Evolutionary conservation across 2,888 invertebrate species (phyloP).

Genomic region (Trachelus stipa): DNA sequence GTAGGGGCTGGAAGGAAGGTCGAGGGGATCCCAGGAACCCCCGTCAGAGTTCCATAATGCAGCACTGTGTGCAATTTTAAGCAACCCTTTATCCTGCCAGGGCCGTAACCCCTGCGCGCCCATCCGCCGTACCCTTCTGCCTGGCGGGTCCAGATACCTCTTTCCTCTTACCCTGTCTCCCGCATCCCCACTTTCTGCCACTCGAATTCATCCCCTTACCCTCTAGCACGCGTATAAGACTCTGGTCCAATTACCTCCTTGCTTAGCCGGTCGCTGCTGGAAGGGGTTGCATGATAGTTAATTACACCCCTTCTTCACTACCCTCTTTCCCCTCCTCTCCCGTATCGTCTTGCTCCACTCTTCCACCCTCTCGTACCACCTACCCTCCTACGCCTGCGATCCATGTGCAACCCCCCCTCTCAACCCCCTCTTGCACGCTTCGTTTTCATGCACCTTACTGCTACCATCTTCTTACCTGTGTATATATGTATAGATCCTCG

Average conservation of each 20-base stretch:
- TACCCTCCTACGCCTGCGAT: not conserved
- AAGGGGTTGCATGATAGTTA: slow-evolving; percentile 65
- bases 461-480: no score
- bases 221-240: slow-evolving; percentile 58
- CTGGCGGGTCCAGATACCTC: slow-evolving; percentile 12
- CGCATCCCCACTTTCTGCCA: not conserved
- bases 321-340: not conserved
- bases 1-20: no score
- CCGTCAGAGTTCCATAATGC: slow-evolving; percentile 64
- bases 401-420: not conserved
- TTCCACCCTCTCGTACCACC: not conserved
- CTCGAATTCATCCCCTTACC: slow-evolving; percentile 11
- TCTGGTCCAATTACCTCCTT: slow-evolving; percentile 65
- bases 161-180: slow-evolving; percentile 10
- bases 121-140: slow-evolving; percentile 37
- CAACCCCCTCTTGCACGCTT: slow-evolving; percentile 20
- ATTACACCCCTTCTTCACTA: slow-evolving; percentile 57
- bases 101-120: slow-evolving; percentile 36
- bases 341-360: not conserved
- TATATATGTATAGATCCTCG: not conserved
- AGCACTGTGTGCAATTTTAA: slow-evolving; percentile 64
- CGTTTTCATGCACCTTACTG: no score
- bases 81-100: slow-evolving; percentile 63
- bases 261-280: slow-evolving; percentile 62
- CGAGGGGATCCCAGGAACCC: slow-evolving; percentile 35